Conservation (phyloP, 1,140 invertebrate genomes). For the Eciton burchellii region DNA sequence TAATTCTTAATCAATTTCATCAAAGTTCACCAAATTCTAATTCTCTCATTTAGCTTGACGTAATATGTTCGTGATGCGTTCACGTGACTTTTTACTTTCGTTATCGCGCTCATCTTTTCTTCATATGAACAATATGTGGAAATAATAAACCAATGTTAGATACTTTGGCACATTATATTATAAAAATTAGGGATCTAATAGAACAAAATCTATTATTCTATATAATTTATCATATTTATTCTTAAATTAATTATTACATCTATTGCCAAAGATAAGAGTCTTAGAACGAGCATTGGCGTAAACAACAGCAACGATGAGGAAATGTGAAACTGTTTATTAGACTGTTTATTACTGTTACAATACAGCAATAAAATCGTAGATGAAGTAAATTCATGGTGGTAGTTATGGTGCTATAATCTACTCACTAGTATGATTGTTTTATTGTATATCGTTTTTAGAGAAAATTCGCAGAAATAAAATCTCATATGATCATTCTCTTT, state of each 20-base stretch:
- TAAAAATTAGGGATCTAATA: too few species aligned
- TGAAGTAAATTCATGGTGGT: background rate
- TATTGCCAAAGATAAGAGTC: too few species aligned
- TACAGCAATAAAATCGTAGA: background rate
- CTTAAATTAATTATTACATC: too few species aligned
- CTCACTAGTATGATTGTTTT: background rate
- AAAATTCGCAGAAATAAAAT: background rate
- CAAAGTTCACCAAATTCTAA: constrained; percentile 30
- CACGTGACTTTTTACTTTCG: constrained; percentile 29
- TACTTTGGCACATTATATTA: too few species aligned
- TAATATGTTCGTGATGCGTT: background rate
- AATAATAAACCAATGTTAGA: too few species aligned
- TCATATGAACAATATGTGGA: constrained; percentile 11
- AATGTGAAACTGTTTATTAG: background rate
- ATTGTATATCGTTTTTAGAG: background rate
- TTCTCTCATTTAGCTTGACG: constrained; percentile 32
- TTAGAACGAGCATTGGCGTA: too few species aligned
- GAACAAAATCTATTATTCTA: too few species aligned
- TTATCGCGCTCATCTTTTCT: constrained; percentile 40
- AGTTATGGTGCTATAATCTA: background rate
- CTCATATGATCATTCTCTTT: background rate
- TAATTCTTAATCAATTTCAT: constrained; percentile 47
- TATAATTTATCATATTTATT: too few species aligned
- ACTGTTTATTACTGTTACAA: background rate
- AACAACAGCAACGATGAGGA: too few species aligned